A percentile compares a stretch with the other conserved stretches of the same genome.
Conservation (phyloP, 2,888 invertebrate species). For the Ochropleura leucogaster region DNA sequence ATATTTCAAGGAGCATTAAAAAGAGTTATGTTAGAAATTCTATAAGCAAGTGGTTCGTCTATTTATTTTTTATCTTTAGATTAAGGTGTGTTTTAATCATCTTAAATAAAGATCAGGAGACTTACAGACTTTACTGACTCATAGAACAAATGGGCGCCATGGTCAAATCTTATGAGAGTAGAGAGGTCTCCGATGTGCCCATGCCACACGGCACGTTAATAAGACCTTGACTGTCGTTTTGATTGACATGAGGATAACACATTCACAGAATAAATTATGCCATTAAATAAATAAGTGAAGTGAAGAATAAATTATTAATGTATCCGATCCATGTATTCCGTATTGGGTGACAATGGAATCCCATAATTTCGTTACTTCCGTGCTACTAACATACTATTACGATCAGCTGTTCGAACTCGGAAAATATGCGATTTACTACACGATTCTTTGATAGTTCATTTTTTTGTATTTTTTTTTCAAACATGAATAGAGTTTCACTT, state of each 20-base stretch:
- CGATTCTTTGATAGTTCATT: too few relatives aligned
- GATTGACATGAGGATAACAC: conserved; percentile 25
- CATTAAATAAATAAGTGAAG: too few relatives aligned
- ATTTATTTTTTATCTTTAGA: background rate
- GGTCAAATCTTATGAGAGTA: too few relatives aligned
- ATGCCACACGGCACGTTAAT: background rate
- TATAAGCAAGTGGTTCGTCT: background rate
- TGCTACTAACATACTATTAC: background rate
- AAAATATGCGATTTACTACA: background rate
- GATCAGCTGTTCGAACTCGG: background rate
- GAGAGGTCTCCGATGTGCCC: background rate
- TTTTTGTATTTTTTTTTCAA: background rate
- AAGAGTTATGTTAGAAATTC: background rate
- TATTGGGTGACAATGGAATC: background rate
- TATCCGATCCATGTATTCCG: background rate
- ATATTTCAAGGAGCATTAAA: background rate
- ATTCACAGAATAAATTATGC: conserved; percentile 1
- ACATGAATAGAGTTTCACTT: too few relatives aligned
- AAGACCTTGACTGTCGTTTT: background rate
- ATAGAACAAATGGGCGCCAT: background rate
- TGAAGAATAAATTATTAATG: conserved; percentile 1
- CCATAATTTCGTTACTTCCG: background rate
- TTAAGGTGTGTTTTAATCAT: too few relatives aligned
- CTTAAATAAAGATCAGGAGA: background rate
- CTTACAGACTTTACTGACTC: background rate